A percentile compares a stretch with the other conserved stretches of the same genome.
Conservation (phyloP, 2,888 invertebrate species). For the Eupithecia inturbata region DNA sequence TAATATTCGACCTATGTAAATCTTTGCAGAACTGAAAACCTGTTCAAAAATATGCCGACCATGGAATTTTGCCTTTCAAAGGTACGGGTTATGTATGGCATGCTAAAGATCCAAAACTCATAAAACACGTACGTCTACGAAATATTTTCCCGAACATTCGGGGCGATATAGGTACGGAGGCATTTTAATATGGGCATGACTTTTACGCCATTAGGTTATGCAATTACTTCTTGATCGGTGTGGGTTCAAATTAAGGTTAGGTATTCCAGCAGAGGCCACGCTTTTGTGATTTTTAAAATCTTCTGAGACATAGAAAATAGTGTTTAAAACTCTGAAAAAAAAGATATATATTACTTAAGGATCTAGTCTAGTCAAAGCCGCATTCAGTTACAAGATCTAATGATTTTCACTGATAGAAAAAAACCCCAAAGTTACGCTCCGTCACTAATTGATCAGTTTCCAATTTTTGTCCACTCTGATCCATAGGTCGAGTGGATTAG, state of each 20-base stretch:
- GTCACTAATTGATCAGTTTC: too few species aligned
- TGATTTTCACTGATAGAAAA: too few species aligned
- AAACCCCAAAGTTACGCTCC: too few species aligned
- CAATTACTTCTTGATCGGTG: not conserved
- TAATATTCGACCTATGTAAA: not conserved
- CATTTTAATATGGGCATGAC: not conserved
- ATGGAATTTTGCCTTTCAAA: conserved; percentile 31
- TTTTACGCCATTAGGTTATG: not conserved
- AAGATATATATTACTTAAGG: too few species aligned
- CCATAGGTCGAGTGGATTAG: too few species aligned
- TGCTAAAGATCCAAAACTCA: conserved; percentile 35
- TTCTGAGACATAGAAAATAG: too few species aligned
- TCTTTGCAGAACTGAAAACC: conserved; percentile 1
- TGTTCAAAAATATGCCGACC: conserved; percentile 15
- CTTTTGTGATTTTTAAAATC: too few species aligned
- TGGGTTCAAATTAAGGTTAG: not conserved
- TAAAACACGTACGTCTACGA: conserved; percentile 27
- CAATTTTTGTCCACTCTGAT: too few species aligned
- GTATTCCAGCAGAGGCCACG: too few species aligned
- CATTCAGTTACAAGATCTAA: too few species aligned
- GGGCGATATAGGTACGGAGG: not conserved
- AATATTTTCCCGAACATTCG: conserved; percentile 19
- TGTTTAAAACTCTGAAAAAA: too few species aligned
- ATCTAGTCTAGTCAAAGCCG: too few species aligned
- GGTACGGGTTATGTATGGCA: conserved; percentile 27